Evolutionary conservation across 2,113 vertebrate genomes (phyloP), one percentile per base, ranked within the genome.

Genomic region (Eclectus roratus): DNA sequence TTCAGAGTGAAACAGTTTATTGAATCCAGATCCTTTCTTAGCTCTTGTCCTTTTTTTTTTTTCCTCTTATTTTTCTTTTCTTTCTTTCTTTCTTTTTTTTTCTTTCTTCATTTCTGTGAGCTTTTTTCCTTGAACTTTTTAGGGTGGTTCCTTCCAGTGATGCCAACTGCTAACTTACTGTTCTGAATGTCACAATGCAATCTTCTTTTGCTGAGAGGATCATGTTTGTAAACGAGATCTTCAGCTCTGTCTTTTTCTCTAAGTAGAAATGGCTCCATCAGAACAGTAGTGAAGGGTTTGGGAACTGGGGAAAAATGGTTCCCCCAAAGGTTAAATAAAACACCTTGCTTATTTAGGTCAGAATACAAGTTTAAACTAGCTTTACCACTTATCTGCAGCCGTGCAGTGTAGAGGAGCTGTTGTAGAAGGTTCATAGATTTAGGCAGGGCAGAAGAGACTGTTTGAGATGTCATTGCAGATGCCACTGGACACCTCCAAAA

Each of bases 1-100:
- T 88, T 95, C 60, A 84, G 72, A 66, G 72, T 84, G 61, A 89
- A 94, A 78, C 27, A 61, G 39, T 61, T 94, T 93, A 74, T 76
- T 93, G 43, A 83, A 68, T 91, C 28, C 55, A 91, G 76, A 74
- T 74, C 28, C 35, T 80, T 91, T 76, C 39, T 88, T 88, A 92
- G 84, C 33, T 82, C 47, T 71, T 70, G 13, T 17, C 5, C 13
- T 33, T 61, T 53, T n/a, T 4, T 3, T 13, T 46, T 49, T 28
- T 39, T 17, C 12, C 35, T 41, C 24, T 4, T 37, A 11, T 6
- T 37, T 8, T 16, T 21, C 25, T 14, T 28, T 19, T 41, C 39
- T 41, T 47, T 47, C 10, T 21, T 47, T 41, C 11, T 6, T 31
- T 33, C 17, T 20, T 9, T 3, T 6, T 27, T 61, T 46, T 19